Evolutionary conservation across 1,140 invertebrate species (phyloP), one percentile per base, ranked within the genome.

Genomic region (Lepidurus couesii): DNA sequence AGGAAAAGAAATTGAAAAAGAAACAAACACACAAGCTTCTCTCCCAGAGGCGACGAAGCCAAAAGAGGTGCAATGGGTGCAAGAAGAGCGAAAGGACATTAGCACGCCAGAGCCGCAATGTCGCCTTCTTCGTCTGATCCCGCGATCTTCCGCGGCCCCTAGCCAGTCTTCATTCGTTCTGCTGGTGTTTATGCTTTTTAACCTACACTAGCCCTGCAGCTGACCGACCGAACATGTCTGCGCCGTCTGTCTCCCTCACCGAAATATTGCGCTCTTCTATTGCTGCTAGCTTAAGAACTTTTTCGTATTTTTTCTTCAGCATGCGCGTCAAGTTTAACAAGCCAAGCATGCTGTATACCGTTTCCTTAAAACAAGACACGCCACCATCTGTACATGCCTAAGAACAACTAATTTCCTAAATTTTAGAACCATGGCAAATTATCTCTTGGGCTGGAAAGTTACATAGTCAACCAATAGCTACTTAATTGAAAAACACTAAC

Each of bases 11-110:
- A 47, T 4, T 7, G 13, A 16, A 65, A 65, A 65, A 65, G 53
- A 65, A 65, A 65, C 53, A 65, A 65, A 65, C 16, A 65, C 53
- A 21, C 53, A 13, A 9, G 53, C 13, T 13, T 47, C 7, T 21
- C 16, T 21, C 16, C 16, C 16, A 21, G n/a, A 65, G 53, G 53
- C 53, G 53, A 65, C 53, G 53, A 65, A 65, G 53, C 53, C n/a
- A 65, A 34, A 16, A 65, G 53, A 65, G 53, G 53, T 65, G 8
- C 53, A 65, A 65, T 65, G 53, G 53, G 53, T 21, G 53, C 53
- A 9, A 65, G 53, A n/a, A 7, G 53, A 65, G n/a, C 53, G 16
- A 65, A 65, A 65, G 53, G 53, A 65, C 53, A 65, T 65, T 65
- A 65, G 53, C 53, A 65, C 53, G 16, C 53, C 9, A 65, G 16